Conservation (phyloP, 2,888 invertebrate species). For the Stenodema calcarata region DNA sequence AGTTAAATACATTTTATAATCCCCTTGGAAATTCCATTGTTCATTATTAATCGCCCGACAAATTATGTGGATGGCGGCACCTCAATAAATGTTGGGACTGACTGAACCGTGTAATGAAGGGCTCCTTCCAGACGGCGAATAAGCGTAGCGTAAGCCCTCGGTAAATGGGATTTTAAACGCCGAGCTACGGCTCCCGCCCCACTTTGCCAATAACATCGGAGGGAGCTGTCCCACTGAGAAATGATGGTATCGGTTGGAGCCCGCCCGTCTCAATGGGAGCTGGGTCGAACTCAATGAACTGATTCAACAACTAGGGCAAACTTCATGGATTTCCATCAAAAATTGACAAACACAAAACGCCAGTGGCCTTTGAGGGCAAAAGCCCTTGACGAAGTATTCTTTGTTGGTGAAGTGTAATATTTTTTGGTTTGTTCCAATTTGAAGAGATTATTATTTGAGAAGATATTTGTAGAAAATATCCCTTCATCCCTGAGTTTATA, state of each 20-base stretch:
- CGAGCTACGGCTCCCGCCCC: not conserved
- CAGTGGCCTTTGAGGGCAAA: too few relatives aligned
- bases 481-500: too few relatives aligned
- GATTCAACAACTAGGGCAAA: not conserved
- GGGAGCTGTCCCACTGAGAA: not conserved
- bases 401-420: too few relatives aligned
- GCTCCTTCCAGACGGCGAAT: not conserved
- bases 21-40: not conserved
- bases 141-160: not conserved
- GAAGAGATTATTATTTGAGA: too few relatives aligned
- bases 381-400: too few relatives aligned
- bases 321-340: not conserved
- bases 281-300: not conserved
- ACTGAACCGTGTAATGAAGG: not conserved
- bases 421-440: too few relatives aligned
- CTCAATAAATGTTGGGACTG: not conserved
- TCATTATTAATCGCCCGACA: not conserved
- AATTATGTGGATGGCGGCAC: not conserved
- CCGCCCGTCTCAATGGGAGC: not conserved
- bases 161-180: slow-evolving; percentile 6
- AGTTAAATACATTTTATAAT: too few relatives aligned
- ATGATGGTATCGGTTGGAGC: not conserved
- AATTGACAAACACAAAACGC: too few relatives aligned
- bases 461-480: too few relatives aligned
- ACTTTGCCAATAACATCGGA: not conserved